A percentile compares a stretch with the other conserved stretches of the same genome.
Evolutionary conservation across 2,888 invertebrate genomes (phyloP).

Genomic region (Caenorhabditis sulstoni): DNA sequence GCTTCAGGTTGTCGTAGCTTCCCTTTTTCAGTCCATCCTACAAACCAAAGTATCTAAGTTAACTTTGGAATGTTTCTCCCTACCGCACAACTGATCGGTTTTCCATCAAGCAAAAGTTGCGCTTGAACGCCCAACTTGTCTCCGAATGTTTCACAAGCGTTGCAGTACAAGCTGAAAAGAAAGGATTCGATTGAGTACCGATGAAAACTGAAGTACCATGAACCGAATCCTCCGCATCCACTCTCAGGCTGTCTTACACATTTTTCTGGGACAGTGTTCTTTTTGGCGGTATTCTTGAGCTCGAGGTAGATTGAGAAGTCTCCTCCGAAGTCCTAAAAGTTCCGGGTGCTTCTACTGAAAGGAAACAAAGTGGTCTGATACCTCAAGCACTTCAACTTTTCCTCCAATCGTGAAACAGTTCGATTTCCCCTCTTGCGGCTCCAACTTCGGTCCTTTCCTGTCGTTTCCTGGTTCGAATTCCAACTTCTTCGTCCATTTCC

Average conservation of each 20-base stretch:
- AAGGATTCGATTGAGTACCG: not conserved
- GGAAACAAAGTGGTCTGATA: too few relatives aligned
- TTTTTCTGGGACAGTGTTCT: slow-evolving; percentile 77
- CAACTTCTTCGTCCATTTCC: slow-evolving; percentile 78
- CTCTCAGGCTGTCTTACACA: slow-evolving; percentile 75
- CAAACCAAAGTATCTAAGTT: slow-evolving; percentile 1
- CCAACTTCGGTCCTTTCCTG: slow-evolving; percentile 74
- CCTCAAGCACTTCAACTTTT: slow-evolving; percentile 75
- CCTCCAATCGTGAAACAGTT: slow-evolving; percentile 77
- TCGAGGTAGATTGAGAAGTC: slow-evolving; percentile 80
- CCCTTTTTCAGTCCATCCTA: slow-evolving; percentile 76
- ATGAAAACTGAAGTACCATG: slow-evolving; percentile 66
- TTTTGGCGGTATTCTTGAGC: slow-evolving; percentile 76
- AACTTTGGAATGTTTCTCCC: not conserved
- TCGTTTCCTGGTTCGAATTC: slow-evolving; percentile 79
- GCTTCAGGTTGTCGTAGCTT: slow-evolving; percentile 77
- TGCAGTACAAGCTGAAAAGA: slow-evolving; percentile 76
- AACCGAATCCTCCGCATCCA: slow-evolving; percentile 79
- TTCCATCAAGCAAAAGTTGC: slow-evolving; percentile 76
- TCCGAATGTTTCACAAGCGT: slow-evolving; percentile 77
- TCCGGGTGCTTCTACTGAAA: too few relatives aligned
- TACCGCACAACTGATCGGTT: slow-evolving; percentile 74
- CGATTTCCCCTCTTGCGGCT: slow-evolving; percentile 57
- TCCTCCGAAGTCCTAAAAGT: slow-evolving; percentile 75
- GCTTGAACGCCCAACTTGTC: slow-evolving; percentile 75